These are phyloP conservation scores for Lasioglossum morio DNA, from an alignment of 2,888 invertebrate genomes.

Conservation along the genomic window DNA sequence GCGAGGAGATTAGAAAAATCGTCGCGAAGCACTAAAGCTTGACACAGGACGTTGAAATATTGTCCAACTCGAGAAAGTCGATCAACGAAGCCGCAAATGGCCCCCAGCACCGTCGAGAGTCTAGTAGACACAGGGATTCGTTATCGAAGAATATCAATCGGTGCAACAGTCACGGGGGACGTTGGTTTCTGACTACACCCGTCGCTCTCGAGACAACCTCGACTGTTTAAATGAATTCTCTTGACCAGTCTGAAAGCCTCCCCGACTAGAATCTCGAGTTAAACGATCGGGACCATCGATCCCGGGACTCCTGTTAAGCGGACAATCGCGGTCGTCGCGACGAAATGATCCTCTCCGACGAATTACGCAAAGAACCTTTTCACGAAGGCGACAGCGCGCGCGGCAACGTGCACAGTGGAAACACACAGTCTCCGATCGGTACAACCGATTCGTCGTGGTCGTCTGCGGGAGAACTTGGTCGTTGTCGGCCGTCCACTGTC, in stretches of 20 bases:
- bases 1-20: not conserved
- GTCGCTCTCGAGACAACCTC: not conserved
- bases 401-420: not conserved
- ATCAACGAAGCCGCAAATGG: not conserved
- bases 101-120: not conserved
- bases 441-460: slow-evolving; percentile 23
- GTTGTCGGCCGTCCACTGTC: slow-evolving; percentile 19
- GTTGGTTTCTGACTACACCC: not conserved
- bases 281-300: not conserved
- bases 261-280: not conserved
- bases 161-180: not conserved
- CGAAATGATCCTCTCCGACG: slow-evolving; percentile 20
- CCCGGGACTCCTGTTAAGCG: not conserved
- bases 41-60: not conserved
- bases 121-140: not conserved
- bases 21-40: not conserved
- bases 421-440: slow-evolving; percentile 18
- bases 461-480: not conserved
- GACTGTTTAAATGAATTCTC: not conserved
- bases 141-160: not conserved
- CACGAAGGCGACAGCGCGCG: not conserved
- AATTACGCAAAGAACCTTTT: slow-evolving; percentile 36
- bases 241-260: not conserved
- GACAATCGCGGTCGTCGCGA: slow-evolving; percentile 23
- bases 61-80: not conserved